These are phyloP conservation scores for Phoebastria nigripes DNA, from an alignment of 2,797 vertebrate genomes.

Conservation along the genomic window DNA sequence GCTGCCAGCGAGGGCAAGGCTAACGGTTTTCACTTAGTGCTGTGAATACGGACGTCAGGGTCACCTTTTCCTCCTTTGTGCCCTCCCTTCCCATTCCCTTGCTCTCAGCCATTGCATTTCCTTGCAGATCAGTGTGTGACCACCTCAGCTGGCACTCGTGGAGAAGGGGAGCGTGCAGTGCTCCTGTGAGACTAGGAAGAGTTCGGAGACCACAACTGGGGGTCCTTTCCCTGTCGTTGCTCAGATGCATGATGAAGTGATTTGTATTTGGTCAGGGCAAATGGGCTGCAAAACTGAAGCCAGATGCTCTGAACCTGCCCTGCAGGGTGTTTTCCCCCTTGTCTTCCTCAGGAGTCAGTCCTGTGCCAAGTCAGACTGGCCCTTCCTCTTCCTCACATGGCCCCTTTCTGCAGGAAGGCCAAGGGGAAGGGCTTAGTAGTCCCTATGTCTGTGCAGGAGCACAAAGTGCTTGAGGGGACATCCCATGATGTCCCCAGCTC, in stretches of 20 bases:
- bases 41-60: conserved; percentile 17
- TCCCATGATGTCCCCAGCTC: background rate
- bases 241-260: background rate
- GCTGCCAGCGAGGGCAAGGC: conserved; percentile 54
- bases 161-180: background rate
- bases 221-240: background rate
- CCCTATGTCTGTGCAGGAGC: background rate
- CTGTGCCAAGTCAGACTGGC: background rate
- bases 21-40: background rate
- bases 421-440: background rate
- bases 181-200: background rate
- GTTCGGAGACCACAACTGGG: background rate
- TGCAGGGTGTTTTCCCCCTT: background rate
- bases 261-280: background rate
- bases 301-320: background rate
- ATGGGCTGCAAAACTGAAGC: background rate
- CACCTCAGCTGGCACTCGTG: background rate
- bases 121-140: background rate
- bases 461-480: background rate
- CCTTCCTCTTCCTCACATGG: background rate
- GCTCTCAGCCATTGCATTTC: background rate
- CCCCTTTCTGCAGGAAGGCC: background rate
- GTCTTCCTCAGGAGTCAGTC: background rate
- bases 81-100: background rate
- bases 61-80: conserved; percentile 17